These are phyloP conservation scores for fruit fly (Drosophila melanogaster) DNA, from an alignment of 1,140 invertebrate genomes.

Conservation along the genomic window Release_6_plus_ISO1_MT NC_004354.4:13608501-13609000, in stretches of 20 bases:
- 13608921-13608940: slow-evolving; percentile 25
- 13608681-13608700: slow-evolving; percentile 58
- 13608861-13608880: slow-evolving; percentile 46
- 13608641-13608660: slow-evolving; percentile 56
- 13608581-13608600: slow-evolving; percentile 37
- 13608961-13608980: slow-evolving; percentile 66
- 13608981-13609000: slow-evolving; percentile 35
- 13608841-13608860: slow-evolving; percentile 58
- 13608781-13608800: slow-evolving; percentile 53
- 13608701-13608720: slow-evolving; percentile 51
- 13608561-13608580: slow-evolving; percentile 1
- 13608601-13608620: slow-evolving; percentile 56
- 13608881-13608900: slow-evolving; percentile 68
- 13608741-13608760: slow-evolving; percentile 73
- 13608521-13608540: slow-evolving; percentile 86
- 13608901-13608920: slow-evolving; percentile 65
- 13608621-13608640: slow-evolving; percentile 83
- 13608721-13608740: slow-evolving; percentile 12
- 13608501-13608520: slow-evolving; percentile 95
- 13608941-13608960: slow-evolving; percentile 30
- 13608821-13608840: slow-evolving; percentile 20
- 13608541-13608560: slow-evolving; percentile 35
- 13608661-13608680: slow-evolving; percentile 69
- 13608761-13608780: slow-evolving; percentile 78
- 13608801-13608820: slow-evolving; percentile 26